Conservation (phyloP, 2,797 vertebrate species). For the Columba guinea region DNA sequence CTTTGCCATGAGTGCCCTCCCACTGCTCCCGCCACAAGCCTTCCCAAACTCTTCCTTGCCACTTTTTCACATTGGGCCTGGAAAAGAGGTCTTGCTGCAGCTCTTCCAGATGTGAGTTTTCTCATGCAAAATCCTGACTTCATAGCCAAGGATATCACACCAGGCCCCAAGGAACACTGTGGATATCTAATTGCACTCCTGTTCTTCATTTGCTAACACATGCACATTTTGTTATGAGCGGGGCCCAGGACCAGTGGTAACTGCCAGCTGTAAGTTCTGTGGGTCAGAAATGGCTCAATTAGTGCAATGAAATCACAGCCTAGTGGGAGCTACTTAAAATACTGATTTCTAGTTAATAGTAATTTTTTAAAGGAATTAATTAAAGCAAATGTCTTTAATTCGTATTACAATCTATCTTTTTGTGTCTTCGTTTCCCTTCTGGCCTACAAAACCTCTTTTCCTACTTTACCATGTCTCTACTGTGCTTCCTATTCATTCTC, state of each 20-base stretch:
- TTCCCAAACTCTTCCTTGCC: background rate
- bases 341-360: constrained; percentile 6
- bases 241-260: background rate
- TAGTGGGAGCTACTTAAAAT: constrained; percentile 1
- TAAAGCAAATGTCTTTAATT: constrained; percentile 13
- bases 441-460: background rate
- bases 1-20: background rate
- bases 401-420: background rate
- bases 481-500: background rate
- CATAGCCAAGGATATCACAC: background rate
- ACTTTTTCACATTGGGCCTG: background rate
- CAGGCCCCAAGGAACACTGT: background rate
- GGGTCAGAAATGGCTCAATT: background rate
- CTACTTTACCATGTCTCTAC: background rate
- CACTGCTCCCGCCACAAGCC: background rate
- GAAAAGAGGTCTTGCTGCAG: background rate
- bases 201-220: background rate
- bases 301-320: background rate
- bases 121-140: background rate
- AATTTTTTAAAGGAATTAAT: constrained; percentile 1
- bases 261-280: background rate
- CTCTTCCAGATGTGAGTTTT: background rate
- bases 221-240: background rate
- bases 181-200: background rate
- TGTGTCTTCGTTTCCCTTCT: constrained; percentile 15